These are phyloP conservation scores for Silurus asotus DNA, from an alignment of 2,113 vertebrate genomes.

Conservation along the genomic window DNA sequence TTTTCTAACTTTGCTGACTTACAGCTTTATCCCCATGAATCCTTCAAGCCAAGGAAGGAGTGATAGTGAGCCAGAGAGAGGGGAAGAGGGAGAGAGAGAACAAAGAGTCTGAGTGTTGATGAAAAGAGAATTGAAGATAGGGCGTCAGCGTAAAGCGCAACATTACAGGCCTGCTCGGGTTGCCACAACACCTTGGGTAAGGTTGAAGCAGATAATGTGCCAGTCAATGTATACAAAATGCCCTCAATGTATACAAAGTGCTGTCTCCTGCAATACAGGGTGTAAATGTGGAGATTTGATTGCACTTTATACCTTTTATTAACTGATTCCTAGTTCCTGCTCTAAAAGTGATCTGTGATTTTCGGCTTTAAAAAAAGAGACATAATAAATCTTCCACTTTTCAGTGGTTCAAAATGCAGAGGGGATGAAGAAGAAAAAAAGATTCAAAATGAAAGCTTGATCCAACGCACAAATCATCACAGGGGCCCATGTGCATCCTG, in stretches of 20 bases:
- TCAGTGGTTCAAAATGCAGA: not conserved
- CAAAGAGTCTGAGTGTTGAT: slow-evolving; percentile 21
- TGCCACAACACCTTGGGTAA: slow-evolving; percentile 3
- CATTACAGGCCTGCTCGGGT: not conserved
- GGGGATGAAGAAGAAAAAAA: not conserved
- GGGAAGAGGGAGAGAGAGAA: not conserved
- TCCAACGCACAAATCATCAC: not conserved
- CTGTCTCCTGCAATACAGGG: not conserved
- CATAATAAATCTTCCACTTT: not conserved
- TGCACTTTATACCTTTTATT: not conserved
- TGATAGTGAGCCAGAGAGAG: not conserved
- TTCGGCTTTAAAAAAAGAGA: not conserved
- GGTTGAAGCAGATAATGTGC: not conserved
- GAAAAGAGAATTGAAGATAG: slow-evolving; percentile 8
- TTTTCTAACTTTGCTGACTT: slow-evolving; percentile 22
- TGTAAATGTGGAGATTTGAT: not conserved
- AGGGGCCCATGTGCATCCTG: not conserved
- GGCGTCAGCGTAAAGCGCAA: slow-evolving; percentile 23
- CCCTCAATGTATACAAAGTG: not conserved
- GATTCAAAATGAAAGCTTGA: not conserved
- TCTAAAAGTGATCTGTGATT: not conserved
- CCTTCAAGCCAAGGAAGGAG: not conserved
- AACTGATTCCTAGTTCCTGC: not conserved
- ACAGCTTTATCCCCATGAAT: slow-evolving; percentile 2
- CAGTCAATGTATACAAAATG: not conserved